Percentiles rank a stretch among this genome's conserved stretches.
Evolutionary conservation across 2,888 invertebrate species (phyloP).

Genomic region (Formica aserva): DNA sequence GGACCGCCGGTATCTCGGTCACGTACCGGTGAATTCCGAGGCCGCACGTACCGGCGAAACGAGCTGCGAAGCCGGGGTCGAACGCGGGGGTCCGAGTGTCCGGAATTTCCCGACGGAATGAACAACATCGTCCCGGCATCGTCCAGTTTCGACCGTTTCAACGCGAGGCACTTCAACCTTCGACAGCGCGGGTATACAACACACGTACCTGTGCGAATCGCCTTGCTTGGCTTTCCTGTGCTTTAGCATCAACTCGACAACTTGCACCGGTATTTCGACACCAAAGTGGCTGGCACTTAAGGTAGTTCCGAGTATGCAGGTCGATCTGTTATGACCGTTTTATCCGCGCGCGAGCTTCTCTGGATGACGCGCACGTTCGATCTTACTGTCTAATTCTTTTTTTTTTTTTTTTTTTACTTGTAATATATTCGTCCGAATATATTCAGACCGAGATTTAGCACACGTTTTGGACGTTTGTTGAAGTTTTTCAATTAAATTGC

Average conservation of each 20-base stretch:
- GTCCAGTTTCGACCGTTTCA: slow-evolving; percentile 10
- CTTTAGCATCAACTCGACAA: slow-evolving; percentile 25
- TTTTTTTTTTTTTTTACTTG: not conserved
- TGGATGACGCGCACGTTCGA: not conserved
- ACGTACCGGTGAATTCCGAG: slow-evolving; percentile 73
- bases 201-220: slow-evolving; percentile 45
- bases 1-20: slow-evolving; percentile 64
- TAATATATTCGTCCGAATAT: not conserved
- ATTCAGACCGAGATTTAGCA: not conserved
- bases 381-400: not conserved
- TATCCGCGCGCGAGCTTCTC: not conserved
- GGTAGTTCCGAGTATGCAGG: not conserved
- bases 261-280: slow-evolving; percentile 22
- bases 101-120: slow-evolving; percentile 67
- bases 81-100: slow-evolving; percentile 66
- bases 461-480: not conserved
- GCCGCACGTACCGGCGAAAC: slow-evolving; percentile 75
- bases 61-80: slow-evolving; percentile 75
- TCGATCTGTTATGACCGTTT: slow-evolving; percentile 19
- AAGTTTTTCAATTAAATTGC: slow-evolving; percentile 18
- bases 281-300: slow-evolving; percentile 10
- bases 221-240: slow-evolving; percentile 5
- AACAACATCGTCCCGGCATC: slow-evolving; percentile 51
- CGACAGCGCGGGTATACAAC: slow-evolving; percentile 21
- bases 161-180: not conserved